phyloP scores from a whole-genome alignment of 2,888 invertebrate genomes.

The Esperia sulphurella region DNA sequence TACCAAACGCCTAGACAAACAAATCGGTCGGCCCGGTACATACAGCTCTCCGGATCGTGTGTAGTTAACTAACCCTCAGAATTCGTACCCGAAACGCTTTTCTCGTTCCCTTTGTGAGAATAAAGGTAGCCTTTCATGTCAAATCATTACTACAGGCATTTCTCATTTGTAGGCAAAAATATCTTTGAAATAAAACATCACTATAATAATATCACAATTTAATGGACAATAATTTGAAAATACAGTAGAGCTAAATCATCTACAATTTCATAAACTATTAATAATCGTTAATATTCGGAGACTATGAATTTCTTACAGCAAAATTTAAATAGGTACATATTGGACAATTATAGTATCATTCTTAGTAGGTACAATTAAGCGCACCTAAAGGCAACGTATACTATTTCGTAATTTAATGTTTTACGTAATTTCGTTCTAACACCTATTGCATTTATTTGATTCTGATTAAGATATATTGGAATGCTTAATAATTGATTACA shows the following conservation, averaged over 20 bases:
- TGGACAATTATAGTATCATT: neutral
- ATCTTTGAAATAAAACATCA: conserved; percentile 17
- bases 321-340: neutral
- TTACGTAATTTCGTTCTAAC: neutral
- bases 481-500: conserved; percentile 63
- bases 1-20: too few species aligned
- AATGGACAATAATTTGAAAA: conserved; percentile 62
- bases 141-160: too few species aligned
- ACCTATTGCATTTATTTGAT: conserved; percentile 6
- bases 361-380: too few species aligned
- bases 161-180: neutral
- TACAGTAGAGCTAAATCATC: conserved; percentile 28
- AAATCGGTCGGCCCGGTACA: too few species aligned
- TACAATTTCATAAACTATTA: conserved; percentile 15
- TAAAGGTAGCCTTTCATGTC: too few species aligned
- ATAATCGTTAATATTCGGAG: too few species aligned
- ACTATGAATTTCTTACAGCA: too few species aligned
- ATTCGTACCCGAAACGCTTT: too few species aligned
- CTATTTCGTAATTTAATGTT: neutral
- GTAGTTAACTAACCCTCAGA: too few species aligned
- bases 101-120: too few species aligned
- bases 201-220: conserved; percentile 64
- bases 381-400: too few species aligned
- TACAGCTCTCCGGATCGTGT: too few species aligned
- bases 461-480: conserved; percentile 43